phyloP scores from a whole-genome alignment of 2,113 vertebrate species.

The Ahaetulla prasina region DNA sequence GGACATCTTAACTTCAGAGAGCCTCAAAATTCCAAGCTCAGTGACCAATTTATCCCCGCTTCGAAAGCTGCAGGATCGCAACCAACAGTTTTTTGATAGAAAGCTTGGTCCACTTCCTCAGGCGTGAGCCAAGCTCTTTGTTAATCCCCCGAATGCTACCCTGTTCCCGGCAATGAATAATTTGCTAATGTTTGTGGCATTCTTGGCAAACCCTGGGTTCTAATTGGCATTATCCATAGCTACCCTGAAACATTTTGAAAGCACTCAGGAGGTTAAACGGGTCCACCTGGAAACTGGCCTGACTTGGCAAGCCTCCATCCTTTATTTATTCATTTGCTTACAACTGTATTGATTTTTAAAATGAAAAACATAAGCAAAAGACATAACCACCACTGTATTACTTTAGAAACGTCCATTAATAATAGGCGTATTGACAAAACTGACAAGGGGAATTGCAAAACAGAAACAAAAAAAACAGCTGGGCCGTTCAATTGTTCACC shows the following conservation, averaged over 20 bases:
- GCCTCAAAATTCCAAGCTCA: background rate
- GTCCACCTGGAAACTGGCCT: constrained; percentile 12
- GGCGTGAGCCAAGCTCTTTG: background rate
- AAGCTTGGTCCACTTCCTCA: background rate
- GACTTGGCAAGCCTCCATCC: constrained; percentile 11
- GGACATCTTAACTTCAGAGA: background rate
- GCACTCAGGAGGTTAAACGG: constrained; percentile 7
- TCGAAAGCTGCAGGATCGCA: background rate
- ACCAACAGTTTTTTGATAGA: constrained; percentile 11
- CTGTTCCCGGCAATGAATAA: constrained; percentile 10
- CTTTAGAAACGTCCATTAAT: constrained; percentile 30
- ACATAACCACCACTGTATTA: constrained; percentile 32
- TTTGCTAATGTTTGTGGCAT: constrained; percentile 4
- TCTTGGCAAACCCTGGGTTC: background rate
- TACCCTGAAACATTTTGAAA: constrained; percentile 1
- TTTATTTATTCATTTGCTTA: constrained; percentile 38
- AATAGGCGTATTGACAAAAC: constrained; percentile 23
- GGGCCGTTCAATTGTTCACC: background rate
- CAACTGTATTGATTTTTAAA: constrained; percentile 28
- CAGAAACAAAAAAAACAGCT: background rate
- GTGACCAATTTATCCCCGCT: constrained; percentile 31
- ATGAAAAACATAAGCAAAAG: constrained; percentile 37
- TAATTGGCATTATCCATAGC: background rate
- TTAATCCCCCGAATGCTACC: constrained; percentile 5
- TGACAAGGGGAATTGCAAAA: constrained; percentile 16